phyloP scores from a whole-genome alignment of 2,888 invertebrate species.

The Protophormia terraenovae region DNA sequence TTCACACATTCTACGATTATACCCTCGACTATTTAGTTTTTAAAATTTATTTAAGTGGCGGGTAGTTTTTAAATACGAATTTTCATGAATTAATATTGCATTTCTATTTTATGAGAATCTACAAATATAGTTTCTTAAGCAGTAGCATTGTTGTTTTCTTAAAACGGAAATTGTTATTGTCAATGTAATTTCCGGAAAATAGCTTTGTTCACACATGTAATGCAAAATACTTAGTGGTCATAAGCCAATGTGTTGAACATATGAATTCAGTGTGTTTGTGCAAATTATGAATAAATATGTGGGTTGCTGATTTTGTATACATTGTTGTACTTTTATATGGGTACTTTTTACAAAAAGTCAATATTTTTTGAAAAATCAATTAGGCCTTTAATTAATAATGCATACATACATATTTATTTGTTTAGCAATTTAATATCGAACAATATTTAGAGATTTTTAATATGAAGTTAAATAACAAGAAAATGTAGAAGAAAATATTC shows the following conservation, averaged over 20 bases:
- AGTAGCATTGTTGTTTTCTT: not conserved
- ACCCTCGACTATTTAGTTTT: too few relatives aligned
- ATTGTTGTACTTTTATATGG: not conserved
- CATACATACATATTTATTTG: too few relatives aligned
- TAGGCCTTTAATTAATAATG: too few relatives aligned
- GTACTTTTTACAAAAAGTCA: not conserved
- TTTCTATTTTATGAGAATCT: not conserved
- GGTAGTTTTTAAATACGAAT: slow-evolving; percentile 13
- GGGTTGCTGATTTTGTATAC: not conserved
- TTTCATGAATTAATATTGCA: not conserved
- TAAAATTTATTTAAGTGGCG: slow-evolving; percentile 25
- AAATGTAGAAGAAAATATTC: too few relatives aligned
- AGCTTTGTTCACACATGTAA: not conserved
- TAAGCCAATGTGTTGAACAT: not conserved
- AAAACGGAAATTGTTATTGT: slow-evolving; percentile 41
- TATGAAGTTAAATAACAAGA: too few relatives aligned
- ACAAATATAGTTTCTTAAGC: not conserved
- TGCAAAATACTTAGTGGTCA: slow-evolving; percentile 40
- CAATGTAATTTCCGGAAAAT: slow-evolving; percentile 35
- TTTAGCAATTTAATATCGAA: too few relatives aligned
- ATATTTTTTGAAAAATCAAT: not conserved
- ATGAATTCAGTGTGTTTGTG: not conserved
- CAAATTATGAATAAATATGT: not conserved
- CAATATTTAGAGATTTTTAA: too few relatives aligned
- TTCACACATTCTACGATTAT: too few relatives aligned